A percentile compares a stretch with the other conserved stretches of the same genome.
These are phyloP conservation scores for Drosophila lacertosa DNA, from an alignment of 1,140 invertebrate genomes.

Conservation along the genomic window DNA sequence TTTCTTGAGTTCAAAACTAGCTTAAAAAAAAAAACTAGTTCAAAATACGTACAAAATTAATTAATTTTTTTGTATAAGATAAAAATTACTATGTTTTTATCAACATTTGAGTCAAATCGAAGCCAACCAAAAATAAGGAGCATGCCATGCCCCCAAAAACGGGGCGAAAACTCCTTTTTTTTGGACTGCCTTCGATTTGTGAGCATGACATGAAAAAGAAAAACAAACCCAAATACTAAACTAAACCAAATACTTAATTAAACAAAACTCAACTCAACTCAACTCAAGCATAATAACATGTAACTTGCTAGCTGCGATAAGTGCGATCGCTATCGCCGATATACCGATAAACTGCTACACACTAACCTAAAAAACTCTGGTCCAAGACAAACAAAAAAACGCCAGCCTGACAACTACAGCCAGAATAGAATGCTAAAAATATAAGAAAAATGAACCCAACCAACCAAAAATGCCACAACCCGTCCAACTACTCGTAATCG, in stretches of 20 bases:
- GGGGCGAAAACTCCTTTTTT: constrained; percentile 60
- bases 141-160: constrained; percentile 15
- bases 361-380: constrained; percentile 59
- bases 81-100: constrained; percentile 84
- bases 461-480: constrained; percentile 48
- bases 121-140: constrained; percentile 57
- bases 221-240: constrained; percentile 17
- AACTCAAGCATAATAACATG: constrained; percentile 26
- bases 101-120: constrained; percentile 75
- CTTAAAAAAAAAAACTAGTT: constrained; percentile 30
- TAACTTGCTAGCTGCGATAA: constrained; percentile 21
- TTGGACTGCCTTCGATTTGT: constrained; percentile 54
- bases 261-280: background rate
- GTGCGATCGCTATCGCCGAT: constrained; percentile 9
- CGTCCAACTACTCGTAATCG: constrained; percentile 48
- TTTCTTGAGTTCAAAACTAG: constrained; percentile 27
- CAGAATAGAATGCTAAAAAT: constrained; percentile 26
- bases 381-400: constrained; percentile 57
- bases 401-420: constrained; percentile 41
- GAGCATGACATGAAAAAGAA: constrained; percentile 32
- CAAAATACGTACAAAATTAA: constrained; percentile 44
- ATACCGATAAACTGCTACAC: constrained; percentile 19
- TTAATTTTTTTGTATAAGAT: constrained; percentile 83
- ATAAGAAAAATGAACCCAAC: constrained; percentile 33
- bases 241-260: constrained; percentile 6